These are phyloP conservation scores for Sisyra nigra DNA, from an alignment of 2,888 invertebrate species.

Conservation along the genomic window DNA sequence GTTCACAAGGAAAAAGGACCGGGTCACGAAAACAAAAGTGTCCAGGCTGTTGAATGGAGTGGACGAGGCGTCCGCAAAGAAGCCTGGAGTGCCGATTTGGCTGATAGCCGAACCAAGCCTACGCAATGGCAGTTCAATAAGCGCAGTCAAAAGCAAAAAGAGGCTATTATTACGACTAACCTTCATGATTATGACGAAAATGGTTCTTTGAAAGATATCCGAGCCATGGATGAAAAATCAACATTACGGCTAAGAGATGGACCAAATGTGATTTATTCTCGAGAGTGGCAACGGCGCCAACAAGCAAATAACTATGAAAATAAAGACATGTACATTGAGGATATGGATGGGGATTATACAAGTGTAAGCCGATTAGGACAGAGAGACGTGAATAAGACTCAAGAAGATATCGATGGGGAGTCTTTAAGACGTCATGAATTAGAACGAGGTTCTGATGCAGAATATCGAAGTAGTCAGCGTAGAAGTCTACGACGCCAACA, in stretches of 20 bases:
- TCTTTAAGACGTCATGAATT: constrained; percentile 61
- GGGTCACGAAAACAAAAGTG: constrained; percentile 55
- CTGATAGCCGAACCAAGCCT: constrained; percentile 47
- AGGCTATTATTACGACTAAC: constrained; percentile 33
- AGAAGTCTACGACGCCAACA: constrained; percentile 28
- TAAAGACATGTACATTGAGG: constrained; percentile 40
- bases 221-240: constrained; percentile 9
- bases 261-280: constrained; percentile 36
- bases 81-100: constrained; percentile 73
- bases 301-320: constrained; percentile 10
- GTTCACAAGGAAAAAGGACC: constrained; percentile 54
- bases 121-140: constrained; percentile 62
- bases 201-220: constrained; percentile 7
- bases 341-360: constrained; percentile 38
- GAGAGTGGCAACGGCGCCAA: constrained; percentile 30
- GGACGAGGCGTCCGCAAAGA: constrained; percentile 42
- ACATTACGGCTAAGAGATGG: constrained; percentile 23
- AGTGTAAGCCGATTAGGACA: constrained; percentile 34
- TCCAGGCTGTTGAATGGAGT: constrained; percentile 60
- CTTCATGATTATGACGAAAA: constrained; percentile 8
- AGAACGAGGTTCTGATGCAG: constrained; percentile 56
- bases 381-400: constrained; percentile 21
- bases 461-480: constrained; percentile 19
- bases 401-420: constrained; percentile 46
- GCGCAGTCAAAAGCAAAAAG: constrained; percentile 33